Conservation (phyloP, 2,113 vertebrate genomes). For the Diadophis punctatus region DNA sequence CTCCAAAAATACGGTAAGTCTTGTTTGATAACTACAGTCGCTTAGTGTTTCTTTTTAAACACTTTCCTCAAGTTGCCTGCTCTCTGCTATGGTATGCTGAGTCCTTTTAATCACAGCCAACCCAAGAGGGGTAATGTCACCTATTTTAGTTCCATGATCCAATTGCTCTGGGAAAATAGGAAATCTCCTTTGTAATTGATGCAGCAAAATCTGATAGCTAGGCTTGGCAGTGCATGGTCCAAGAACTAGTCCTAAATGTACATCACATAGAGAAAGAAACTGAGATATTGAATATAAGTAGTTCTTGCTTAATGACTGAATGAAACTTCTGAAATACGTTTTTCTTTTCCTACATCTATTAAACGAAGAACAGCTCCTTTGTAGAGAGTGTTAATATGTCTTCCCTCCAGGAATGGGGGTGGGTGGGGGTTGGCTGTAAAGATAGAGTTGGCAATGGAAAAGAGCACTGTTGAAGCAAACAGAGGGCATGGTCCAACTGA, state of each 20-base stretch:
- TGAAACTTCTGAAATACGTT: not conserved
- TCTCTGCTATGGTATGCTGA: not conserved
- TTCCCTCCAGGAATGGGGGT: not conserved
- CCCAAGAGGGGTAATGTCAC: not conserved
- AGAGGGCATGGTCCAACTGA: not conserved
- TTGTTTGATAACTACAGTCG: not conserved
- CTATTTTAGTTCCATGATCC: not conserved
- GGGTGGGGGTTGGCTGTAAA: not conserved
- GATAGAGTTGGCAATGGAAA: not conserved
- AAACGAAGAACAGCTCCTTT: not conserved
- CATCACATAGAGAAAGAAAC: not conserved
- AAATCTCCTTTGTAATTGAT: not conserved
- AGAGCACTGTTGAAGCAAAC: not conserved
- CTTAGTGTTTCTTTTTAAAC: not conserved
- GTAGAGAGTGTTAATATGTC: not conserved
- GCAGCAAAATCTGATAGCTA: not conserved
- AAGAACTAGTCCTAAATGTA: not conserved
- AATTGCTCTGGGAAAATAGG: not conserved
- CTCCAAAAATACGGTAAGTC: no score
- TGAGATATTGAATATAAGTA: conserved; percentile 29
- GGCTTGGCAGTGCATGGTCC: not conserved
- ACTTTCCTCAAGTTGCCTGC: not conserved
- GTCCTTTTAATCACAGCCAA: not conserved
- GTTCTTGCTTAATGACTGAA: not conserved
- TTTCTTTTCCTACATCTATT: not conserved